Evolutionary conservation across 1,140 invertebrate species (phyloP).

Genomic region (Octopus sinensis): DNA sequence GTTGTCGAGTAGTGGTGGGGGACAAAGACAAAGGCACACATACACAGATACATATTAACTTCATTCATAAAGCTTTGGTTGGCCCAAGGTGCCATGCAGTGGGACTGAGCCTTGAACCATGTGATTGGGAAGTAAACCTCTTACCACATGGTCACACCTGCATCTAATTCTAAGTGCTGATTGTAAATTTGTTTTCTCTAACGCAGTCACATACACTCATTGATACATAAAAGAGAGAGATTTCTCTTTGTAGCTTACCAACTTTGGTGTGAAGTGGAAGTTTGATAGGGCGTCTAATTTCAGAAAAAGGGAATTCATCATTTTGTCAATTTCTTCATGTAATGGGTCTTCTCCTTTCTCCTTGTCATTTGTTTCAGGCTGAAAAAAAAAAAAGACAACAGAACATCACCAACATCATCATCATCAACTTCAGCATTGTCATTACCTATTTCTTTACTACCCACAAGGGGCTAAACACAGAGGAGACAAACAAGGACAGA

Average conservation of each 20-base stretch:
- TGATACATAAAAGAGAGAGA: not conserved
- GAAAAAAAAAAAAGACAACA: constrained; percentile 12
- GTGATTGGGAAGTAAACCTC: not conserved
- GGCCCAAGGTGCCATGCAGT: not conserved
- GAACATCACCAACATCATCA: too few relatives aligned
- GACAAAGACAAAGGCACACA: too few relatives aligned
- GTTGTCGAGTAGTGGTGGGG: too few relatives aligned
- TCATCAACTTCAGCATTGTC: too few relatives aligned
- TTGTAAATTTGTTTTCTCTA: not conserved
- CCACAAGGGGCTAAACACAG: too few relatives aligned
- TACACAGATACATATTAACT: not conserved
- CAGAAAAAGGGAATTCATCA: constrained; percentile 76
- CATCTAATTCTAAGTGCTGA: not conserved
- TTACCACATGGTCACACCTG: not conserved
- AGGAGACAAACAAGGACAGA: too few relatives aligned
- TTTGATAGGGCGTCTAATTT: constrained; percentile 91
- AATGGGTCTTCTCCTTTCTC: constrained; percentile 61
- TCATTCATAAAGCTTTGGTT: not conserved
- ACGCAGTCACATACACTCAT: not conserved
- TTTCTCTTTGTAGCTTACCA: constrained; percentile 58
- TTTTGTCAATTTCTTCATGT: constrained; percentile 69
- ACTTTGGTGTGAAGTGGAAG: constrained; percentile 90
- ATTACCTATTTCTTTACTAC: too few relatives aligned
- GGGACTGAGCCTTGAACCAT: not conserved
- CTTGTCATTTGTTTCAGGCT: constrained; percentile 61